A percentile compares a stretch with the other conserved stretches of the same genome.
Conservation (phyloP, 2,113 vertebrate species). For the Triplophysa tibetana region DNA sequence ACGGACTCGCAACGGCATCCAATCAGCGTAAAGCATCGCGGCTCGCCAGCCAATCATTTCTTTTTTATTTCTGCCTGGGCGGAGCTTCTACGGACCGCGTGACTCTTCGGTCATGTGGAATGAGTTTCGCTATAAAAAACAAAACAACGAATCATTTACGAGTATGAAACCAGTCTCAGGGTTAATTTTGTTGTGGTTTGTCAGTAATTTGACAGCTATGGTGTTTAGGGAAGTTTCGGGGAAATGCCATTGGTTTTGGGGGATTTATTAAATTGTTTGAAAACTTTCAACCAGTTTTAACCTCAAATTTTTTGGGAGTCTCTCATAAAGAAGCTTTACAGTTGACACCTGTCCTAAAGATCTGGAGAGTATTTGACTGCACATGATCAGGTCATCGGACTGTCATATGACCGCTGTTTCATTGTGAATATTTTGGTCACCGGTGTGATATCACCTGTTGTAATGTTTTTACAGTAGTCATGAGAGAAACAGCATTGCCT, state of each 20-base stretch:
- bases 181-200: neutral
- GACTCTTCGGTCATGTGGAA: conserved; percentile 29
- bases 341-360: neutral
- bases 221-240: neutral
- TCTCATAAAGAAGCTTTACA: too few relatives aligned
- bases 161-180: neutral
- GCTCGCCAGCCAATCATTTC: neutral
- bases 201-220: neutral
- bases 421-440: neutral
- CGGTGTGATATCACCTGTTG: neutral
- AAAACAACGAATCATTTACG: neutral
- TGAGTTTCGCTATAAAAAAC: neutral
- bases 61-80: neutral
- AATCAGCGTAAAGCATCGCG: neutral
- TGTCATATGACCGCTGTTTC: conserved; percentile 23
- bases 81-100: neutral
- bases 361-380: neutral
- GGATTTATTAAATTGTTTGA: conserved; percentile 4
- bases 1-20: neutral
- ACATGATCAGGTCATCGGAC: neutral
- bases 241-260: neutral
- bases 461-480: neutral
- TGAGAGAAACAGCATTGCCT: neutral
- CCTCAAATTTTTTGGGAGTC: too few relatives aligned
- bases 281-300: too few relatives aligned